These are phyloP conservation scores for Lobophora halterata DNA, from an alignment of 2,888 invertebrate species.

Conservation along the genomic window DNA sequence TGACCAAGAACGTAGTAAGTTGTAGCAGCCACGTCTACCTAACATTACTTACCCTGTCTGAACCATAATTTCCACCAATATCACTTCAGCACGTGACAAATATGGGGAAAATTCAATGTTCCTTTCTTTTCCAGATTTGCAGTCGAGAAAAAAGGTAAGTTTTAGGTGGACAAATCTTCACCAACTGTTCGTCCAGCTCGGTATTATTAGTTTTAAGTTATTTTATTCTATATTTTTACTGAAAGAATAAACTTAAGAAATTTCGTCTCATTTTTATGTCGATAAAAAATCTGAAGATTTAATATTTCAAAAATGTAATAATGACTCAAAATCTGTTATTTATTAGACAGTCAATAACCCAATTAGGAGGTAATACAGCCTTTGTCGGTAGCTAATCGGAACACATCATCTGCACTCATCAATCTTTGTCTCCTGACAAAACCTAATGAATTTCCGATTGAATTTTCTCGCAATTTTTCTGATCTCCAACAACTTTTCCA, in stretches of 20 bases:
- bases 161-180: slow-evolving; percentile 23
- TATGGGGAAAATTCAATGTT: background rate
- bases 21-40: no score
- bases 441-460: slow-evolving; percentile 29
- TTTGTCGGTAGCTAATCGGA: slow-evolving; percentile 23
- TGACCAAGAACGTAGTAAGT: no score
- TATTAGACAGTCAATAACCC: slow-evolving; percentile 13
- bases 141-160: slow-evolving; percentile 20
- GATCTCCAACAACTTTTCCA: slow-evolving; percentile 23
- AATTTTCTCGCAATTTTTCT: slow-evolving; percentile 15
- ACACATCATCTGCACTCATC: slow-evolving; percentile 30
- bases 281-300: no score
- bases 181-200: slow-evolving; percentile 1
- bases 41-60: no score
- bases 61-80: no score
- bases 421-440: slow-evolving; percentile 32
- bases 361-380: slow-evolving; percentile 20
- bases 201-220: slow-evolving; percentile 1
- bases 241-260: no score
- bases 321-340: slow-evolving; percentile 27
- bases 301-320: background rate
- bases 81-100: background rate
- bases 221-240: no score
- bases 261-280: no score
- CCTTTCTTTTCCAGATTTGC: slow-evolving; percentile 15